A percentile compares a stretch with the other conserved stretches of the same genome.
phyloP scores from a whole-genome alignment of 2,113 vertebrate species.

The Patagioenas fasciata region DNA sequence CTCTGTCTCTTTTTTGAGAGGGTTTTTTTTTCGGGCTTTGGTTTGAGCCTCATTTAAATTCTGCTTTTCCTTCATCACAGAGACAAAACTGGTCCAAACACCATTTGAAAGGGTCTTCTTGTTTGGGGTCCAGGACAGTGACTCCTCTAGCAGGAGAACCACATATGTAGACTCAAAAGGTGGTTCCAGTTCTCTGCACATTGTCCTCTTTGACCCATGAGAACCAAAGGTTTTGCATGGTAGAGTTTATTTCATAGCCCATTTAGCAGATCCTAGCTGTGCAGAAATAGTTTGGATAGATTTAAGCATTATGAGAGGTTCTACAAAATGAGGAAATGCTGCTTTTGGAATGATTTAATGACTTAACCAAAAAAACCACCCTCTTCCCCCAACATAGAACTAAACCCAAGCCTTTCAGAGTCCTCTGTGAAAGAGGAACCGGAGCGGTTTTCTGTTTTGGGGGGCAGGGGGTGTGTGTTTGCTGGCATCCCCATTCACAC shows the following conservation, averaged over 20 bases:
- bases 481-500: neutral
- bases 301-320: neutral
- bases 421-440: constrained; percentile 7
- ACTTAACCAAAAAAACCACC: neutral
- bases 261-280: neutral
- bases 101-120: neutral
- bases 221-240: neutral
- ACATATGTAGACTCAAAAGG: neutral
- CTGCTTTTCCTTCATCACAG: neutral
- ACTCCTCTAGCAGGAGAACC: neutral
- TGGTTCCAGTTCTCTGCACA: neutral
- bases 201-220: neutral
- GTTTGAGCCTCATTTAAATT: neutral
- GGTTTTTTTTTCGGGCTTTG: neutral
- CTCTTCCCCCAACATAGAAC: neutral
- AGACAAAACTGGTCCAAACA: neutral
- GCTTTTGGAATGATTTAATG: constrained; percentile 24
- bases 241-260: neutral
- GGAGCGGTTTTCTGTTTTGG: neutral
- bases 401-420: constrained; percentile 19
- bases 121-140: neutral
- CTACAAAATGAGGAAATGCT: neutral
- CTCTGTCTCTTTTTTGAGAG: neutral
- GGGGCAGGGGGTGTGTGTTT: neutral
- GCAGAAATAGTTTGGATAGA: neutral